Percentiles rank a stretch among this genome's conserved stretches.
phyloP scores from a whole-genome alignment of 2,113 vertebrate species.

The Chloroceryle aenea region DNA sequence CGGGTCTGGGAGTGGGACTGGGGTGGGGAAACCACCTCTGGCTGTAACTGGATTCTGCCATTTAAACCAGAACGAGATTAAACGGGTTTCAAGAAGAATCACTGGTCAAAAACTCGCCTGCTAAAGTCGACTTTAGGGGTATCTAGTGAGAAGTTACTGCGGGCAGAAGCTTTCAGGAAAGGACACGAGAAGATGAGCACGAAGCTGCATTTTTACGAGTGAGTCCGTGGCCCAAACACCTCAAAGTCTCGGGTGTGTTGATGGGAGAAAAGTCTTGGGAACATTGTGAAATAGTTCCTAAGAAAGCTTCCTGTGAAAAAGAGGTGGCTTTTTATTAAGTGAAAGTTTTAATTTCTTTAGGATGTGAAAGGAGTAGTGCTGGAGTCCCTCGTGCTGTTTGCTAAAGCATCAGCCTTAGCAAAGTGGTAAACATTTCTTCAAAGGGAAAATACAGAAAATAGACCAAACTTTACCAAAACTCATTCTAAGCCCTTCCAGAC shows the following conservation, averaged over 20 bases:
- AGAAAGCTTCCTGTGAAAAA: too few species aligned
- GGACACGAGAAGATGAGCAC: too few species aligned
- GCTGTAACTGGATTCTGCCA: too few species aligned
- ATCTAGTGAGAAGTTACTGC: not conserved
- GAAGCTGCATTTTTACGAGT: not conserved
- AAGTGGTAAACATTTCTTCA: too few species aligned
- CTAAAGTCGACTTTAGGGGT: not conserved
- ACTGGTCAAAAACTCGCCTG: rapidly evolving
- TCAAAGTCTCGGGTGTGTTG: not conserved
- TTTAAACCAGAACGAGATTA: not conserved
- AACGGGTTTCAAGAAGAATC: not conserved
- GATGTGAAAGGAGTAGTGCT: not conserved
- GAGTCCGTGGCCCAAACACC: not conserved
- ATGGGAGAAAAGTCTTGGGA: not conserved
- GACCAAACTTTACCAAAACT: not conserved
- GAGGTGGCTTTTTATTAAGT: too few species aligned
- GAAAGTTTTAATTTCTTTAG: not conserved
- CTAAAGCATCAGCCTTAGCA: too few species aligned
- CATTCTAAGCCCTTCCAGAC: not conserved
- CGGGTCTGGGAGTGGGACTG: too few species aligned
- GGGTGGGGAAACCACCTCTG: too few species aligned
- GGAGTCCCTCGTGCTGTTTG: not conserved
- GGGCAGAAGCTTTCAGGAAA: not conserved
- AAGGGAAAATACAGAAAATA: too few species aligned
- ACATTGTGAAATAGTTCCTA: not conserved